A percentile compares a stretch with the other conserved stretches of the same genome.
Evolutionary conservation across 2,797 vertebrate species (phyloP).

Genomic region (Vireo griseus): DNA sequence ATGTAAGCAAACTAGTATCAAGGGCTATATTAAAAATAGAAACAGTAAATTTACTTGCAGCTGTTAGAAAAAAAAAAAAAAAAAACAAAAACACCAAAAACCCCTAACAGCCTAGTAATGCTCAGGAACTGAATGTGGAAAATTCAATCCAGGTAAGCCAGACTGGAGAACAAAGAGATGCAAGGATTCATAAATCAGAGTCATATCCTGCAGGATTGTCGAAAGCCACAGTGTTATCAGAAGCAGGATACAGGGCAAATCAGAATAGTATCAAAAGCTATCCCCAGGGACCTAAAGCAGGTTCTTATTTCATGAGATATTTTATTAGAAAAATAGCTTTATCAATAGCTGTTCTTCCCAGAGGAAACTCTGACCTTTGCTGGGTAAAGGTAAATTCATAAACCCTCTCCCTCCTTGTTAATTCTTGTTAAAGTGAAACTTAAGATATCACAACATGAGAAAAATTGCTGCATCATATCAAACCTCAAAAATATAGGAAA

Average conservation of each 20-base stretch:
- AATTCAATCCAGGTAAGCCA: not conserved
- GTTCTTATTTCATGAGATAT: not conserved
- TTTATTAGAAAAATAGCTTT: not conserved
- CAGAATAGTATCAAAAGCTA: not conserved
- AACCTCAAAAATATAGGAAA: not conserved
- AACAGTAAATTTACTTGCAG: not conserved
- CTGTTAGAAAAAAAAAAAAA: not conserved
- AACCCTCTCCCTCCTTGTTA: not conserved
- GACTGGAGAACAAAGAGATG: accelerated
- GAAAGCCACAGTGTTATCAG: not conserved
- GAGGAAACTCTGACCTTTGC: not conserved
- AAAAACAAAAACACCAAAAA: not conserved
- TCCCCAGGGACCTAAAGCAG: not conserved
- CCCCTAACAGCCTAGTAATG: not conserved
- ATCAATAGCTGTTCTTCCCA: not conserved
- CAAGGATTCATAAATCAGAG: not conserved
- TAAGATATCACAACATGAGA: not conserved
- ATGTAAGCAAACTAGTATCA: not conserved
- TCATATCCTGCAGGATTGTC: not conserved
- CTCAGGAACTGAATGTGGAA: not conserved
- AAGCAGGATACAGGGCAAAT: not conserved
- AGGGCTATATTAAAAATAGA: not conserved
- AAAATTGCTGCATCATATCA: not conserved
- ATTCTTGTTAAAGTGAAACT: not conserved
- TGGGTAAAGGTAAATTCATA: not conserved